A percentile compares a stretch with the other conserved stretches of the same genome.
Conservation (phyloP, 2,888 invertebrate species). For the Phaedon cochleariae region DNA sequence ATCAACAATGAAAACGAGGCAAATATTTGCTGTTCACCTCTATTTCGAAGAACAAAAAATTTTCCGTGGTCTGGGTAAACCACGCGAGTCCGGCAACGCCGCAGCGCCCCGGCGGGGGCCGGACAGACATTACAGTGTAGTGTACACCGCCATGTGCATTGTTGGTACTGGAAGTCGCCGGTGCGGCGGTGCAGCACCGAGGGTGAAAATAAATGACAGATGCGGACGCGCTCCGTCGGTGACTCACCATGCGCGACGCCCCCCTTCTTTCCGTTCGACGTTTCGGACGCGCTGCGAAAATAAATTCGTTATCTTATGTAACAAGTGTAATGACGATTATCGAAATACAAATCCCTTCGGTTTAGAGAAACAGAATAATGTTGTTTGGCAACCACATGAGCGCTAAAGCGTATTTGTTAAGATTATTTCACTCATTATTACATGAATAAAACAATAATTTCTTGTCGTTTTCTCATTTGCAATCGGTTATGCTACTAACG, state of each 20-base stretch:
- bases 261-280: slow-evolving; percentile 31
- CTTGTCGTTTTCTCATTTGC: no score
- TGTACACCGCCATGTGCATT: slow-evolving; percentile 12
- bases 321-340: slow-evolving; percentile 12
- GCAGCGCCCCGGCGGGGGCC: slow-evolving; percentile 9
- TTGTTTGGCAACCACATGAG: no score
- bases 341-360: no score
- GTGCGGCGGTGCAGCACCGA: slow-evolving; percentile 8
- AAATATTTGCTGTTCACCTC: no score
- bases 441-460: no score
- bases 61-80: neutral
- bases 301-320: slow-evolving; percentile 31
- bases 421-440: no score
- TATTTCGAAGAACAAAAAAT: no score
- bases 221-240: slow-evolving; percentile 34
- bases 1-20: no score
- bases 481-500: no score
- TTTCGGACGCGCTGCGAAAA: slow-evolving; percentile 32
- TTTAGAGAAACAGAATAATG: no score
- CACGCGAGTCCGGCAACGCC: neutral
- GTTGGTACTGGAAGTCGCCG: slow-evolving; percentile 13
- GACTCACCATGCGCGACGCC: slow-evolving; percentile 34
- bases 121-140: neutral
- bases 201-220: slow-evolving; percentile 29
- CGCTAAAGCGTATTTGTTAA: no score